phyloP scores from a whole-genome alignment of 1,140 invertebrate species.

The Bicyclus anynana region DNA sequence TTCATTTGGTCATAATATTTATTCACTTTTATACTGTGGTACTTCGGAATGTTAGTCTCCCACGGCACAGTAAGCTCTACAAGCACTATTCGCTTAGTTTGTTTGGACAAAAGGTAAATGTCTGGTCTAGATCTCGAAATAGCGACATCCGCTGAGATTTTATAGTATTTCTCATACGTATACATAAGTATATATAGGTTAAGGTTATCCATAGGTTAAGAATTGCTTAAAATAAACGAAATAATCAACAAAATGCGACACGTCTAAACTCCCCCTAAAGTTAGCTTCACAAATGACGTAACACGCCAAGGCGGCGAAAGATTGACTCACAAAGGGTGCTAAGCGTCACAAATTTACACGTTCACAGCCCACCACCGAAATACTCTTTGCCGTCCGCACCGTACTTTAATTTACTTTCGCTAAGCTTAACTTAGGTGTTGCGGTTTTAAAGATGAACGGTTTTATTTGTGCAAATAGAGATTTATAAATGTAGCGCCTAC shows the following conservation, averaged over 20 bases:
- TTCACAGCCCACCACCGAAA: neutral
- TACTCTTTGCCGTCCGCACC: neutral
- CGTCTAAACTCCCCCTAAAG: neutral
- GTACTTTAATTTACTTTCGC: slow-evolving; percentile 4
- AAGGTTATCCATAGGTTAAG: neutral
- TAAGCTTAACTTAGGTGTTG: neutral
- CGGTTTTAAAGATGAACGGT: neutral
- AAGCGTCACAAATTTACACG: slow-evolving; percentile 13
- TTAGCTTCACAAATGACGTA: neutral
- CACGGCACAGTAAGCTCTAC: no score
- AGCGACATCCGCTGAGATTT: no score
- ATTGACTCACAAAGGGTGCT: slow-evolving; percentile 15
- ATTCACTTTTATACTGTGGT: no score
- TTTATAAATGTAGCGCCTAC: no score
- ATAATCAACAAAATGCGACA: neutral
- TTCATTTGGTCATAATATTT: no score
- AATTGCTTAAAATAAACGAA: neutral
- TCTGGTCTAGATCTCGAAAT: no score
- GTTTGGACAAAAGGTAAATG: no score
- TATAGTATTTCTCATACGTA: no score
- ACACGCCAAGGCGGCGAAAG: slow-evolving; percentile 4
- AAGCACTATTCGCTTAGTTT: no score
- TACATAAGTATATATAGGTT: no score
- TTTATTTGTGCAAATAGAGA: neutral
- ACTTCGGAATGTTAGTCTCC: no score